Base-by-base conservation (phyloP, 37 sponge, comb jelly and placozoan genomes). In the Beroe forskalii region DNA sequence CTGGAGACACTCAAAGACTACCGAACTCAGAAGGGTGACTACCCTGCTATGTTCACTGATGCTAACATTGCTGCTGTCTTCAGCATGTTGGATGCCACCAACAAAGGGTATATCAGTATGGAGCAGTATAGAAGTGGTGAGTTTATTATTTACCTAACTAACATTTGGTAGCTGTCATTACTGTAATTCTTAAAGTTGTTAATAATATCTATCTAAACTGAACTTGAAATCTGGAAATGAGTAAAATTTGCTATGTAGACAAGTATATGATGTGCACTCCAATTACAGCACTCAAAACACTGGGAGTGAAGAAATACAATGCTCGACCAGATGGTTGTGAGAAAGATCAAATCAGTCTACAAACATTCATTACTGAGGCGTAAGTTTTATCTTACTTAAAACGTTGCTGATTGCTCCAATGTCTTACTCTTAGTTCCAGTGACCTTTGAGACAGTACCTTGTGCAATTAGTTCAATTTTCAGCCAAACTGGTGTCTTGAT, bases 41-140 rank as follows among this genome's bases (percentile, higher is more conserved):
- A 95, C 17, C 97, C 96, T 1, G 89, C 76, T 31, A 91, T 95
- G 36, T 40, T 97, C 19, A 94, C 95, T 61, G 94, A 94, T 37
- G 91, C 93, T 4, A 97, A 97, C 67, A 67, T 97, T 14, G 39
- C 63, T 44, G 94, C 96, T 12, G 75, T 97, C 9, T 97, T 92
- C 76, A 89, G 92, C 24, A 97, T 95, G 97, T 48, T 97, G 90
- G 97, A 97, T 90, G 91, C 94, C 24, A 92, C 95, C 6, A 91
- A 91, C 62, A 92, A 80, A 4, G 97, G 97, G 32, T 67, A 90
- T 60, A 95, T 97, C 22, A 92, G 63, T 31, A 60, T 60, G 17
- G 93, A 92, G 48, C 95, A 97, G 93, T 97, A 97, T 66, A 44
- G 76, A 37, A 72, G 76, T 72, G 76, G 76, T 72, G 6, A 8